Percentiles rank a stretch among this genome's conserved stretches.
phyloP scores from a whole-genome alignment of 2,797 vertebrate genomes.

The Distichodus sexfasciatus region DNA sequence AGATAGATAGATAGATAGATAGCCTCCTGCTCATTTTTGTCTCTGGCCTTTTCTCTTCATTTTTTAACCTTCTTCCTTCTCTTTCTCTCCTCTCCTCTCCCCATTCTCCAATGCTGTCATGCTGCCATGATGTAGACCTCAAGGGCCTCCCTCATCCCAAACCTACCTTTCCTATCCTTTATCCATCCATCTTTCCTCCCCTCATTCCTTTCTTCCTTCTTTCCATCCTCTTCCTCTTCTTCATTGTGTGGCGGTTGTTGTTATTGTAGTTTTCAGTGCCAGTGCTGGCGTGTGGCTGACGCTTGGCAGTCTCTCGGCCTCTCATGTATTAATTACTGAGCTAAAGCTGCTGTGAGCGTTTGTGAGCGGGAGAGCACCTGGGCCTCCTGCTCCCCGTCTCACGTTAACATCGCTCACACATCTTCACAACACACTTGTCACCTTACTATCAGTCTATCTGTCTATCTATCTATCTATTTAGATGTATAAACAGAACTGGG shows the following conservation, averaged over 20 bases:
- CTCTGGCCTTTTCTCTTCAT: too few species aligned
- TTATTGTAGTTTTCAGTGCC: constrained; percentile 49
- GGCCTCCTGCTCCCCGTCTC: constrained; percentile 44
- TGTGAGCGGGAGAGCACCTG: constrained; percentile 33
- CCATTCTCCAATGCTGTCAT: constrained; percentile 57
- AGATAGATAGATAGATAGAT: too few species aligned
- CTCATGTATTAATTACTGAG: constrained; percentile 67
- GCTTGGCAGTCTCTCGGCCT: constrained; percentile 63
- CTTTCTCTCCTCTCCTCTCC: constrained; percentile 18
- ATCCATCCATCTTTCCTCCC: constrained; percentile 7
- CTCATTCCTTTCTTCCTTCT: constrained; percentile 50
- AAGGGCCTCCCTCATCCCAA: constrained; percentile 22
- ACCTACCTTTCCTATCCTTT: constrained; percentile 14
- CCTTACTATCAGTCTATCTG: too few species aligned
- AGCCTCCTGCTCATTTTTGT: too few species aligned
- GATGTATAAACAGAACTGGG: too few species aligned
- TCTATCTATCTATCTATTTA: too few species aligned
- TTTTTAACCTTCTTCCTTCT: background rate
- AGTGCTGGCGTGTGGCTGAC: constrained; percentile 59
- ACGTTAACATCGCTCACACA: constrained; percentile 36
- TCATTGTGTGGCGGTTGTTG: constrained; percentile 62
- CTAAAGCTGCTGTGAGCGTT: constrained; percentile 45
- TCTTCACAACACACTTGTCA: background rate
- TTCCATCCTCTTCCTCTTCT: background rate
- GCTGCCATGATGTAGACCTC: constrained; percentile 24